Percentiles rank a stretch among this genome's conserved stretches.
These are phyloP conservation scores for Thaumatotibia leucotreta DNA, from an alignment of 1,140 invertebrate genomes.

Conservation along the genomic window DNA sequence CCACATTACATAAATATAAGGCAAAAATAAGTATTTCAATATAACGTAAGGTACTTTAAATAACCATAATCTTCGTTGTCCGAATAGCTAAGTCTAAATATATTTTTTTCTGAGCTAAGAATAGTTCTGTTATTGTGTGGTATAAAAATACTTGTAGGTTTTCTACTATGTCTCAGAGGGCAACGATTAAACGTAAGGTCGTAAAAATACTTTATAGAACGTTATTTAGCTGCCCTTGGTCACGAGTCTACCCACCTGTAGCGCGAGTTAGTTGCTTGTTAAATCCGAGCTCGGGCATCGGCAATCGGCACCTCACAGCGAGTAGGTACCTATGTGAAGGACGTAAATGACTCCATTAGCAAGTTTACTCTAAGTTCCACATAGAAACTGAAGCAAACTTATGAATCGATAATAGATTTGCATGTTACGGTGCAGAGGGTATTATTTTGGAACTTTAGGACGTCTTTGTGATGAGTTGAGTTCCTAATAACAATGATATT, in stretches of 20 bases:
- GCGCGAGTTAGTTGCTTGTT: constrained; percentile 15
- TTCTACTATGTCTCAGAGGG: not conserved
- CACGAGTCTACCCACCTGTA: constrained; percentile 27
- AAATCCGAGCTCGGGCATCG: constrained; percentile 6
- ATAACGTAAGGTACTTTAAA: no score
- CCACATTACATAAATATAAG: no score
- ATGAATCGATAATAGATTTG: constrained; percentile 2
- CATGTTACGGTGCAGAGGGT: not conserved
- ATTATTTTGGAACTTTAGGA: not conserved
- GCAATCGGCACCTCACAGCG: constrained; percentile 14
- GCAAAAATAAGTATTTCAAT: no score
- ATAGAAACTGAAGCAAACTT: not conserved
- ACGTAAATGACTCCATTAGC: constrained; percentile 34
- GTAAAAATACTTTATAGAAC: not conserved
- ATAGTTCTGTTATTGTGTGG: not conserved
- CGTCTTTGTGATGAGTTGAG: not conserved
- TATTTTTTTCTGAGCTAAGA: not conserved
- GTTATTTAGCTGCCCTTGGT: not conserved
- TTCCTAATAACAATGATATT: not conserved
- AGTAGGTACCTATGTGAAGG: constrained; percentile 28
- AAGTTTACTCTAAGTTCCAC: constrained; percentile 16
- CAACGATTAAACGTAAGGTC: not conserved
- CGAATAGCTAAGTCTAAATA: no score
- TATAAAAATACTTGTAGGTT: not conserved
- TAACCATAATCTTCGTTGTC: no score